phyloP scores from a whole-genome alignment of 2,113 vertebrate species.

The Eubucco bourcierii region DNA sequence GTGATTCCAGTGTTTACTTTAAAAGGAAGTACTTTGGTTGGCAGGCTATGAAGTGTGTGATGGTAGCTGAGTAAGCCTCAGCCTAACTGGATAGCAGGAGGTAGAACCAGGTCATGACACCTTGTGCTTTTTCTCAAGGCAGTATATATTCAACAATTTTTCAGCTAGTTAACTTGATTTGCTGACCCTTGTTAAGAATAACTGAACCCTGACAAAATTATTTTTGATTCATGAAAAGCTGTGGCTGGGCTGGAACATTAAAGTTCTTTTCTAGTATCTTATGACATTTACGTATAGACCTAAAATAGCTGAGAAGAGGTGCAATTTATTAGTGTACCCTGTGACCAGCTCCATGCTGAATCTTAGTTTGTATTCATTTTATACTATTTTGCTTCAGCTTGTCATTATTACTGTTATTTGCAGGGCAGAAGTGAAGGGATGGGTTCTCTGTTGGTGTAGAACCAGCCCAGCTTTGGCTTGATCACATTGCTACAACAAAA shows the following conservation, averaged over 20 bases:
- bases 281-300: neutral
- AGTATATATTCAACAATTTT: neutral
- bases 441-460: neutral
- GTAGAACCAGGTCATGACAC: neutral
- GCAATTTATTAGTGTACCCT: neutral
- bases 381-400: neutral
- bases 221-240: slow-evolving; percentile 1
- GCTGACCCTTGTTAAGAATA: neutral
- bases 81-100: neutral
- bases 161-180: slow-evolving; percentile 9
- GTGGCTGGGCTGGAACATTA: neutral
- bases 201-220: neutral
- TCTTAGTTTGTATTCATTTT: neutral
- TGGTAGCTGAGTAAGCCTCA: neutral
- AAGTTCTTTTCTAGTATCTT: neutral
- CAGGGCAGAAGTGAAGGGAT: neutral
- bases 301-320: neutral
- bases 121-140: neutral
- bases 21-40: slow-evolving; percentile 11
- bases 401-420: neutral
- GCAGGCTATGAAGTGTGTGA: neutral
- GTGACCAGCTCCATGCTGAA: neutral
- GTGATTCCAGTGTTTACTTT: slow-evolving; percentile 45
- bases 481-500: neutral
- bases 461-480: neutral